phyloP scores from a whole-genome alignment of 2,888 invertebrate genomes.

The Bimastos eiseni region DNA sequence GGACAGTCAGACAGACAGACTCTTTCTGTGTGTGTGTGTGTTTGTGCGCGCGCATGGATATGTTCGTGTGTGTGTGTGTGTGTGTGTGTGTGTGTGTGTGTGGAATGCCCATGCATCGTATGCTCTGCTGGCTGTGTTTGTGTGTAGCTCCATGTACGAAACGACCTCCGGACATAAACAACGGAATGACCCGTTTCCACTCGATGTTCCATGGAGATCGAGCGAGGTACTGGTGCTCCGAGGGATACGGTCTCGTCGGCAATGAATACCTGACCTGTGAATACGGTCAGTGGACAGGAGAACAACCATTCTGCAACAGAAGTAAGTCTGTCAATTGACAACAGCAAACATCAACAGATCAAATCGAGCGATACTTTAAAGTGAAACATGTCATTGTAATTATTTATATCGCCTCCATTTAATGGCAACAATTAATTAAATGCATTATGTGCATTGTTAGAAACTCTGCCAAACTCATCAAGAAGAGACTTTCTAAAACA shows the following conservation, averaged over 20 bases:
- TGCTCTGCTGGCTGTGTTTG: too few relatives aligned
- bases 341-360: not conserved
- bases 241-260: slow-evolving; percentile 81
- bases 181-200: slow-evolving; percentile 94
- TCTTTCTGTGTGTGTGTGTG: not conserved
- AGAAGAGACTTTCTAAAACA: too few relatives aligned
- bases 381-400: not conserved
- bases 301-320: slow-evolving; percentile 75
- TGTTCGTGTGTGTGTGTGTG: not conserved
- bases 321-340: slow-evolving; percentile 49
- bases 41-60: slow-evolving; percentile 8
- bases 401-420: not conserved
- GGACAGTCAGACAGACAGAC: too few relatives aligned
- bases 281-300: slow-evolving; percentile 90
- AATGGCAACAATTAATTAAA: not conserved
- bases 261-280: slow-evolving; percentile 73
- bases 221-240: slow-evolving; percentile 88
- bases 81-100: not conserved
- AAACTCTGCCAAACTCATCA: too few relatives aligned
- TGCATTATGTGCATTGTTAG: too few relatives aligned
- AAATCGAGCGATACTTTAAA: not conserved
- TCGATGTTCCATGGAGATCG: slow-evolving; percentile 96
- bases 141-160: slow-evolving; percentile 73
- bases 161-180: slow-evolving; percentile 82
- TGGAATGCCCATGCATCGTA: not conserved